Evolutionary conservation across 2,797 vertebrate species (phyloP).

Genomic region (Avahi laniger): DNA sequence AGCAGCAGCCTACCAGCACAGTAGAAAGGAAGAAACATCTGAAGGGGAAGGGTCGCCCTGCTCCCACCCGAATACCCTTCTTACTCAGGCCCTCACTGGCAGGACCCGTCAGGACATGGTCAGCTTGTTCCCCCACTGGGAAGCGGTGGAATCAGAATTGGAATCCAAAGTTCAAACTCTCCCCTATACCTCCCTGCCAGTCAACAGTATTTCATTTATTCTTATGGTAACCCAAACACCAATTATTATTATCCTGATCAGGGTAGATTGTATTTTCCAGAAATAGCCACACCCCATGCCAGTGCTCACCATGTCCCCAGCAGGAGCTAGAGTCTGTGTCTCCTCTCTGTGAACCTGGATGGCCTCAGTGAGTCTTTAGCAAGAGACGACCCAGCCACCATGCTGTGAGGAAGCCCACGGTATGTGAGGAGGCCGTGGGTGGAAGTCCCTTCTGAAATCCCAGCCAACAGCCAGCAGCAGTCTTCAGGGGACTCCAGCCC

Average conservation of each 20-base stretch:
- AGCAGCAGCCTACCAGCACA: conserved; percentile 44
- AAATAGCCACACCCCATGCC: background rate
- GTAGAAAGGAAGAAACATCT: conserved; percentile 22
- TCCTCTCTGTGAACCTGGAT: background rate
- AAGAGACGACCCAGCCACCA: background rate
- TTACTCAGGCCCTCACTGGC: background rate
- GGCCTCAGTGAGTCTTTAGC: fast-evolving
- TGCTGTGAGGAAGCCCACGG: background rate
- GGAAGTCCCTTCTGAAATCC: background rate
- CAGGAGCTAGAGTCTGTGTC: background rate
- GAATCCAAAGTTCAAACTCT: background rate
- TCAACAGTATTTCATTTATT: too few species aligned
- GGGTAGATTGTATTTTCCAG: background rate
- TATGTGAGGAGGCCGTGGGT: fast-evolving
- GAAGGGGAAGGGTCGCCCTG: too few species aligned
- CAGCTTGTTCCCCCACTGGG: background rate
- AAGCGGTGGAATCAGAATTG: too few species aligned
- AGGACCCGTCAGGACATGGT: background rate
- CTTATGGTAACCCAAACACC: fast-evolving
- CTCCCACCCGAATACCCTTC: background rate
- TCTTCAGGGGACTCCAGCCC: fast-evolving
- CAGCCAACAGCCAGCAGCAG: background rate
- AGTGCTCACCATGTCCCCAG: background rate
- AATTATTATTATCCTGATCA: fast-evolving
- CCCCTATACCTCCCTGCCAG: background rate